A percentile compares a stretch with the other conserved stretches of the same genome.
These are phyloP conservation scores for Actinostola sp. DNA, from an alignment of 92 coral and sea anemone genomes.

Conservation along the genomic window DNA sequence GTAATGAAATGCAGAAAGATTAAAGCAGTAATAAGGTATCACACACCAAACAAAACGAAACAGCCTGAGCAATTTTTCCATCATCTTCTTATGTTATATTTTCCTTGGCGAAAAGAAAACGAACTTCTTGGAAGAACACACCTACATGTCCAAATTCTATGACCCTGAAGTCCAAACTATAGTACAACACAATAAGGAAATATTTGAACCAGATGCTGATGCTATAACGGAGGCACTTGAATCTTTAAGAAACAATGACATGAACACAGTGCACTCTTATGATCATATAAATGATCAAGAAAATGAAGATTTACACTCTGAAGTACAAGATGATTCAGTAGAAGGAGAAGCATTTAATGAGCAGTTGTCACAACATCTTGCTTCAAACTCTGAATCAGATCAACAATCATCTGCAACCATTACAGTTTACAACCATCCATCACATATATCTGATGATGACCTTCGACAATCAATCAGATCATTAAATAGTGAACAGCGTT, in stretches of 20 bases:
- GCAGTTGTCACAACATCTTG: conserved; percentile 44
- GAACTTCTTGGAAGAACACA: conserved; percentile 48
- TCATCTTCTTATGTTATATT: conserved; percentile 58
- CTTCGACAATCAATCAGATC: conserved; percentile 59
- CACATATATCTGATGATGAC: conserved; percentile 50
- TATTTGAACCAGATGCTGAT: conserved; percentile 70
- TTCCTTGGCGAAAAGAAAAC: conserved; percentile 59
- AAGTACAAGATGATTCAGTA: conserved; percentile 38
- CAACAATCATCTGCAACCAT: conserved; percentile 8
- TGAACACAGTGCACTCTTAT: conserved; percentile 38
- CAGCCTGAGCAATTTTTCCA: conserved; percentile 8
- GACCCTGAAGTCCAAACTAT: no score
- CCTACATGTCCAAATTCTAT: conserved; percentile 57
- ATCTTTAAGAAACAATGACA: conserved; percentile 41
- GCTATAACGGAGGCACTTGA: conserved; percentile 66
- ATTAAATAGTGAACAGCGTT: conserved; percentile 33
- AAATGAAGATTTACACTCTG: conserved; percentile 46
- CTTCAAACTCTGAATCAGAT: conserved; percentile 12
- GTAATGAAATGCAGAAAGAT: conserved; percentile 32
- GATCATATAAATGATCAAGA: conserved; percentile 71
- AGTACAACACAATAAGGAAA: no score
- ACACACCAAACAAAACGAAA: no score
- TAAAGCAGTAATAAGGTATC: conserved; percentile 26
- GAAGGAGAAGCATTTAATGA: conserved; percentile 46
- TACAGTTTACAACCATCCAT: conserved; percentile 28